Evolutionary conservation across 2,797 vertebrate species (phyloP), one percentile per base, ranked within the genome.

Genomic region (Cirrhinus mrigala): DNA sequence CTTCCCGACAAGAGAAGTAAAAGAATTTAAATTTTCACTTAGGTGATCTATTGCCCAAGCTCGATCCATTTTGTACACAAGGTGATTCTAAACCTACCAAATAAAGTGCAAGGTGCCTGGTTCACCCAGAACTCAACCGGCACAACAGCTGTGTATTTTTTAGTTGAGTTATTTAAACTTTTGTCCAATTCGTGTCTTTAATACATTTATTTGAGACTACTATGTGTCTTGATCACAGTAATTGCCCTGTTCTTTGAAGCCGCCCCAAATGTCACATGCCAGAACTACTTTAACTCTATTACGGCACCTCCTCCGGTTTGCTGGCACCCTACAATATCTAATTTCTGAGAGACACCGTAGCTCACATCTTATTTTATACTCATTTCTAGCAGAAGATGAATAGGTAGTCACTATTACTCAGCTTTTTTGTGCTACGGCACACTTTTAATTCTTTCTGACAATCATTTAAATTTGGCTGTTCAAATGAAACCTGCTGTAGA

Each of bases 381-480:
- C 71, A 83, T 60, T 78, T 83, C 82, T n/a, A 22, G 70, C 60
- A 76, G 68, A 33, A 58, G 69, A 85, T 84, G 87, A 89, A 87
- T 87, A 79, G 79, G 83, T 86, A 84, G 82, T 91, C 88, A 78
- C 85, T 89, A 89, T 88, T 84, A 85, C 86, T 93, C 89, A 87
- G 89, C 88, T 90, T 68, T 56, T 92, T 85, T 87, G 77, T 68
- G 86, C 52, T 68, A 86, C 77, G 75, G 73, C 77, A 40, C 64
- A 79, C 83, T 37, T 93, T 93, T 92, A 92, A 93, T 94, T 93
- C 87, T 90, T 83, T 81, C 74, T 92, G 92, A 93, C 91, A 92
- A 92, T 93, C 89, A 82, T 91, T 94, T 92, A 93, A 92, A 94
- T 94, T 88, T 92, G 90, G 89, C 89, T 93, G 89, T 87, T 93